Base-by-base conservation (phyloP, 1,140 invertebrate genomes). In the Hyles euphorbiae region DNA sequence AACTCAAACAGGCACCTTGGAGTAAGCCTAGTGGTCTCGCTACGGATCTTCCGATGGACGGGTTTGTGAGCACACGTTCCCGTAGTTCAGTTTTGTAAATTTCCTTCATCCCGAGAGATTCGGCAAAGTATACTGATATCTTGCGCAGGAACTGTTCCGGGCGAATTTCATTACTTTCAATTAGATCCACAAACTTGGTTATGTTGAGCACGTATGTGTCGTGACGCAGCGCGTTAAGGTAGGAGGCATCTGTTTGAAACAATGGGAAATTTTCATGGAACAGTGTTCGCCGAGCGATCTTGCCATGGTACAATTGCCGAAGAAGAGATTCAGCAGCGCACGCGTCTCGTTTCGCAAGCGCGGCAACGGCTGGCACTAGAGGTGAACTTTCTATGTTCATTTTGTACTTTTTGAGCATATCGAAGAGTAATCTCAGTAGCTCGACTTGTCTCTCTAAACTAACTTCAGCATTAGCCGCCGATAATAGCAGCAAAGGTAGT, bases 201-300 rank as follows among this genome's bases (percentile, higher is more conserved):
- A 48, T 5, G 5, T 48, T 48, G n/a, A 48, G 46, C 7, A 48
- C 46, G 7, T 0, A n/a, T 2, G 46, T 48, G 12, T 48, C 12
- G 3, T 48, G 46, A 1, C 46, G 46, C 1, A 48, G n/a, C 3
- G 59, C 78, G 53, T 81, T 81, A 6, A 76, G 9, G 36, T 73
- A 81, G 12, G 74, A 70, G 11, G 60, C 68, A 33, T 72, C 56
- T 7, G 59, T 67, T 53, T 72, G 63, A 36, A 58, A 57, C 0
- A 72, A 34, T 9, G 34, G 43, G 55, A 81, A 81, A 1, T 67
- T 69, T 59, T 72, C 64, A 5, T 33, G 45, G 10, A 75, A 54
- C 8, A 81, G 65, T 56, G 72, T 63, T 45, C 65, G 68, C 7
- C 78, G 68, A 0, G 68, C 70, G 8, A 75, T 60, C 59, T 53